phyloP scores from a whole-genome alignment of 2,113 vertebrate species.

The Forbesichthys papilliferus region DNA sequence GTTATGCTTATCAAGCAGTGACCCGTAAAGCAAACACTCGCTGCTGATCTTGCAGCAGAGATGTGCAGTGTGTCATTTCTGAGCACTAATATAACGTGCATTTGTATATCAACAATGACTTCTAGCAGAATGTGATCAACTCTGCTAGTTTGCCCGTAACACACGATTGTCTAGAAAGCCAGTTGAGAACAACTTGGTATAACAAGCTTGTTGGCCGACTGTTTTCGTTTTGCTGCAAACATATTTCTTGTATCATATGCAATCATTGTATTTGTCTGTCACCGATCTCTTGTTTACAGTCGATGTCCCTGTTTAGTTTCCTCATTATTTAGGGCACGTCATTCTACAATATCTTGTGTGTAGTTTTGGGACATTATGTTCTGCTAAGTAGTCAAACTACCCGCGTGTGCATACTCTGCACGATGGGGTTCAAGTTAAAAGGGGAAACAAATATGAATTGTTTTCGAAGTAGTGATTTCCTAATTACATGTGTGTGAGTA shows the following conservation, averaged over 20 bases:
- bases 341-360: slow-evolving; percentile 57
- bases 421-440: too few relatives aligned
- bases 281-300: slow-evolving; percentile 29
- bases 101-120: slow-evolving; percentile 17
- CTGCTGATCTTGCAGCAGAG: not conserved
- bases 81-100: not conserved
- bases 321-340: slow-evolving; percentile 54
- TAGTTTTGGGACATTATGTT: slow-evolving; percentile 22
- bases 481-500: too few relatives aligned
- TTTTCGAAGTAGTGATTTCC: too few relatives aligned
- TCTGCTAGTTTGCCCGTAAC: slow-evolving; percentile 13
- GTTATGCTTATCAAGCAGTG: slow-evolving; percentile 16
- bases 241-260: slow-evolving; percentile 25
- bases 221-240: not conserved
- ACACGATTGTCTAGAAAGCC: slow-evolving; percentile 20
- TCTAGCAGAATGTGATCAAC: slow-evolving; percentile 18
- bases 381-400: too few relatives aligned
- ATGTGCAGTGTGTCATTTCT: not conserved
- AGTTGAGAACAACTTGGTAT: slow-evolving; percentile 2
- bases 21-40: slow-evolving; percentile 22
- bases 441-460: too few relatives aligned
- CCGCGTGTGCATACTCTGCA: too few relatives aligned
- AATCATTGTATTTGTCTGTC: slow-evolving; percentile 34
- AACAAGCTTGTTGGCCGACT: slow-evolving; percentile 1
- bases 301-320: slow-evolving; percentile 47